Evolutionary conservation across 53 echinoderm and acorn worm species (phyloP).

Genomic region (Holothuria scabra): DNA sequence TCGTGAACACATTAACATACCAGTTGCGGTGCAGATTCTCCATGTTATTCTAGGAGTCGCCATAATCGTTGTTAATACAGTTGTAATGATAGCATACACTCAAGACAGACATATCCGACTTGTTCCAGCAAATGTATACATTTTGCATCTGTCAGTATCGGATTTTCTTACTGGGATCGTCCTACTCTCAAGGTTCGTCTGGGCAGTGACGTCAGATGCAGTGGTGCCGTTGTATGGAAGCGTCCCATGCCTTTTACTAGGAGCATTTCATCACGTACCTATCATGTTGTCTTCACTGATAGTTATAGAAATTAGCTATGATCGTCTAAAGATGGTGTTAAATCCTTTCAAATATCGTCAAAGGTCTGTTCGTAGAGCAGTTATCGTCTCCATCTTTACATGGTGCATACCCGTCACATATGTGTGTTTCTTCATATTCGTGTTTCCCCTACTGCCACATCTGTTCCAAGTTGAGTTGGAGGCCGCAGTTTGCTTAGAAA

Average conservation of each 20-base stretch:
- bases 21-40: neutral
- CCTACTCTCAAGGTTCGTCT: neutral
- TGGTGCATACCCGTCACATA: neutral
- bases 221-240: neutral
- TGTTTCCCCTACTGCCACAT: neutral
- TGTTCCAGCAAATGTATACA: neutral
- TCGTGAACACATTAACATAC: neutral
- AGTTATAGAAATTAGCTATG: neutral
- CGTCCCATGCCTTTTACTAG: neutral
- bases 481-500: neutral
- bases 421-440: neutral
- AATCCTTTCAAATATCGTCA: conserved; percentile 6
- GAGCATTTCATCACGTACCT: neutral
- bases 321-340: neutral
- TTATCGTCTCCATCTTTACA: neutral
- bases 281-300: neutral
- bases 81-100: neutral
- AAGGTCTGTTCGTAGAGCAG: neutral
- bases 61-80: neutral
- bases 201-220: neutral
- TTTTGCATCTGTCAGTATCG: neutral
- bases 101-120: neutral
- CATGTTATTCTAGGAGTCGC: neutral
- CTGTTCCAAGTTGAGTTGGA: neutral
- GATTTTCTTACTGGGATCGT: neutral